Evolutionary conservation across 2,113 vertebrate species (phyloP).

Genomic region (Xyrauchen texanus): DNA sequence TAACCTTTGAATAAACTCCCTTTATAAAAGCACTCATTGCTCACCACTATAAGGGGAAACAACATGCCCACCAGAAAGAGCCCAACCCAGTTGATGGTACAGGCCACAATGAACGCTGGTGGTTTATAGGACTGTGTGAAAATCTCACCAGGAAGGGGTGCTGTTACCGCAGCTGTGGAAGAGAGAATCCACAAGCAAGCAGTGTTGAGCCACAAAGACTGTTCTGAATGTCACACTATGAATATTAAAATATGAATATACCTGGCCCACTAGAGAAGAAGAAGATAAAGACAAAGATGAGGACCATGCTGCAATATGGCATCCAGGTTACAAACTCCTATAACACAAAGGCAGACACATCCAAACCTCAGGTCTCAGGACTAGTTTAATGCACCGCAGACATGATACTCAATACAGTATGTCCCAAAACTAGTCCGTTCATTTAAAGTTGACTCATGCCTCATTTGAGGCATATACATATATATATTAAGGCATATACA

Average conservation of each 20-base stretch:
- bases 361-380: not conserved
- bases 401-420: too few relatives aligned
- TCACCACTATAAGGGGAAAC: slow-evolving; percentile 82
- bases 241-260: slow-evolving; percentile 54
- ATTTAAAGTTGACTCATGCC: too few relatives aligned
- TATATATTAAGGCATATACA: too few relatives aligned
- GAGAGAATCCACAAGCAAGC: not conserved
- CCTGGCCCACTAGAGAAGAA: slow-evolving; percentile 78
- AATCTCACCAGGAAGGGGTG: slow-evolving; percentile 75
- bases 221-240: not conserved
- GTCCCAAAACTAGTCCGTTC: too few relatives aligned
- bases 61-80: slow-evolving; percentile 79
- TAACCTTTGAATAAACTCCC: too few relatives aligned
- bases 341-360: slow-evolving; percentile 31
- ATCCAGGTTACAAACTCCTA: slow-evolving; percentile 74
- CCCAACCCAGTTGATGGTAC: slow-evolving; percentile 71
- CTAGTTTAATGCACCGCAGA: not conserved
- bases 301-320: slow-evolving; percentile 79
- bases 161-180: slow-evolving; percentile 68
- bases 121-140: slow-evolving; percentile 79
- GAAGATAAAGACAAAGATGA: slow-evolving; percentile 70
- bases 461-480: too few relatives aligned
- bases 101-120: slow-evolving; percentile 72
- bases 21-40: slow-evolving; percentile 24
- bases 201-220: not conserved